Conservation (phyloP, 2,113 vertebrate species). For the Malaclemys terrapin region DNA sequence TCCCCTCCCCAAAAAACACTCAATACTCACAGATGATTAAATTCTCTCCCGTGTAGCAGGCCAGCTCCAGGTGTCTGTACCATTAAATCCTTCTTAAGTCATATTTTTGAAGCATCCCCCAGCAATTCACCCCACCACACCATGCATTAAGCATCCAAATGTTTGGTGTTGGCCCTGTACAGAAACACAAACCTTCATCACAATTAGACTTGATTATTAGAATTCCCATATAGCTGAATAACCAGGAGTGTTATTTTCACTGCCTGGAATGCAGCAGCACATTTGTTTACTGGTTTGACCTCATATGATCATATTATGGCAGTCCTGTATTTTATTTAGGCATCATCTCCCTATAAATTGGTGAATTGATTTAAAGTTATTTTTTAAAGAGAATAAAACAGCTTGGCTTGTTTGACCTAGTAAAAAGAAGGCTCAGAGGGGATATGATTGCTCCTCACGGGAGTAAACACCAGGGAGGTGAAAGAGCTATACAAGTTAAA, state of each 20-base stretch:
- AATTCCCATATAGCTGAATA: background rate
- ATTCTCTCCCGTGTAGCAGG: background rate
- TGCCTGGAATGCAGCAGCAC: accelerated
- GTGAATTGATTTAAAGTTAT: background rate
- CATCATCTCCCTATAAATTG: background rate
- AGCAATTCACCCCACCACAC: background rate
- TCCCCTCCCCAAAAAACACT: no score
- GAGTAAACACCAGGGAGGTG: no score
- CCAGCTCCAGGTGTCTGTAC: background rate
- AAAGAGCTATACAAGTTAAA: no score
- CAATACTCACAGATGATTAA: background rate
- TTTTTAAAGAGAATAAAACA: background rate
- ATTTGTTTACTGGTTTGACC: background rate
- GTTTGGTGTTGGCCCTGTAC: background rate
- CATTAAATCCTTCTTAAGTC: background rate
- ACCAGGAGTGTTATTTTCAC: background rate
- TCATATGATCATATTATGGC: accelerated
- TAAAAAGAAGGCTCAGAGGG: no score
- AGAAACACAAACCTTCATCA: background rate
- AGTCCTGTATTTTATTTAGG: background rate
- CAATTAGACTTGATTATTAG: background rate
- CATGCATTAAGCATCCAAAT: background rate
- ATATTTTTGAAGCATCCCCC: background rate
- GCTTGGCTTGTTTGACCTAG: no score
- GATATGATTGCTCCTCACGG: no score